phyloP scores from a whole-genome alignment of 2,888 invertebrate species.

The Synergus japonicus region DNA sequence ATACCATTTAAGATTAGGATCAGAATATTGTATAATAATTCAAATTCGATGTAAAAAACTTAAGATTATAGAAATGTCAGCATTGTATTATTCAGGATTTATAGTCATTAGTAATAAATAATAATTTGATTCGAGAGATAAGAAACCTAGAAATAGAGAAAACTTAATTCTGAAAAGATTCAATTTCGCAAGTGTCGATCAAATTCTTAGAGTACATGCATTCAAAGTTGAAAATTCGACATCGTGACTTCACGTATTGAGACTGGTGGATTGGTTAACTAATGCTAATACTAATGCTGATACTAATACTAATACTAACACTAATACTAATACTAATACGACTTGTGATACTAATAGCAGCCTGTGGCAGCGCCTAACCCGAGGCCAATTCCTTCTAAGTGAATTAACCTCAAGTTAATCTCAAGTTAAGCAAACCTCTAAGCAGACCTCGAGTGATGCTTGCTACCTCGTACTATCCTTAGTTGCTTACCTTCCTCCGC shows the following conservation, averaged over 20 bases:
- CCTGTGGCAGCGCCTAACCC: constrained; percentile 70
- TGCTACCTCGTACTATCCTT: constrained; percentile 58
- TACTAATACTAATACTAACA: constrained; percentile 70
- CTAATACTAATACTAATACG: constrained; percentile 66
- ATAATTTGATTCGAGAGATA: no score
- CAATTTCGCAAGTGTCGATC: neutral
- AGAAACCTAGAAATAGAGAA: neutral
- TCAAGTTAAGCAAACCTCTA: constrained; percentile 74
- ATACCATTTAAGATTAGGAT: neutral
- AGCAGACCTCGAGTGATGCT: constrained; percentile 70
- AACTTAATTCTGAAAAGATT: neutral
- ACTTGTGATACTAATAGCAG: constrained; percentile 73
- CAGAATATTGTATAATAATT: neutral
- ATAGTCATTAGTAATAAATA: no score
- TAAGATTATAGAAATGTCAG: no score
- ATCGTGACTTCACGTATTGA: constrained; percentile 26
- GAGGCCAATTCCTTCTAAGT: constrained; percentile 72
- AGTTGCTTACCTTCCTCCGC: constrained; percentile 44
- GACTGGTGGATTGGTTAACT: constrained; percentile 59
- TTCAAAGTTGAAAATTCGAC: constrained; percentile 24
- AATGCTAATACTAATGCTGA: constrained; percentile 67
- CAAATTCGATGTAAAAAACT: no score
- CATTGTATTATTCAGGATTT: no score
- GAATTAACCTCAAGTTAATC: constrained; percentile 77
- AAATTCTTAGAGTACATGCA: constrained; percentile 11